These are phyloP conservation scores for Zosterops lateralis DNA, from an alignment of 2,113 vertebrate genomes.

Conservation along the genomic window DNA sequence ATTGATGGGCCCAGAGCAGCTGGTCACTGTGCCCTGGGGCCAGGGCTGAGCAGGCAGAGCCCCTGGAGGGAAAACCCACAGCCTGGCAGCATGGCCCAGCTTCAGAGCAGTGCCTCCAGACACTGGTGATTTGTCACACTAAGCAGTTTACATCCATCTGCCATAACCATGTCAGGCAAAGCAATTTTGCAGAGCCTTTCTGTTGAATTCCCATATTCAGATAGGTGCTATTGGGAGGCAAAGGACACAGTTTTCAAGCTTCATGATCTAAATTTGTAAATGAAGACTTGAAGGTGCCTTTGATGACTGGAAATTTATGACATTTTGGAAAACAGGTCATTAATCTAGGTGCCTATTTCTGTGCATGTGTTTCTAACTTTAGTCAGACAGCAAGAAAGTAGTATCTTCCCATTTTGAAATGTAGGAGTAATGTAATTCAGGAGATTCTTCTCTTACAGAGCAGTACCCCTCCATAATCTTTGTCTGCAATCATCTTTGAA, in stretches of 20 bases:
- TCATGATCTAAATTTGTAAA: background rate
- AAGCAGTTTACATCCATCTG: background rate
- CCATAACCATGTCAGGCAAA: background rate
- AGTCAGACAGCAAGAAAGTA: background rate
- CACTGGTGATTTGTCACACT: background rate
- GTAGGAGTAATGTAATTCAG: background rate
- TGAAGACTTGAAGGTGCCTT: slow-evolving; percentile 32
- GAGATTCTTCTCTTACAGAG: background rate
- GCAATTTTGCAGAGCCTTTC: background rate
- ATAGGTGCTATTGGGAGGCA: background rate
- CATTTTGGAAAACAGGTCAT: slow-evolving; percentile 39
- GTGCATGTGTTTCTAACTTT: slow-evolving; percentile 23
- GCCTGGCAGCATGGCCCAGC: background rate
- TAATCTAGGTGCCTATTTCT: slow-evolving; percentile 47
- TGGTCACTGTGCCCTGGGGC: fast-evolving
- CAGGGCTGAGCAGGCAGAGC: background rate
- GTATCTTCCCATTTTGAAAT: background rate
- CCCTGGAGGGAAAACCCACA: background rate
- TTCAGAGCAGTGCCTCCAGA: background rate
- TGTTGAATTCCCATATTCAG: fast-evolving
- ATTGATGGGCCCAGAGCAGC: background rate
- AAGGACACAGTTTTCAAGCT: background rate
- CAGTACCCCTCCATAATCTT: background rate
- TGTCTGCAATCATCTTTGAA: background rate
- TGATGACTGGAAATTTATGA: background rate